Percentiles rank a stretch among this genome's conserved stretches.
phyloP scores from a whole-genome alignment of 2,797 vertebrate genomes.

The Heliangelus exortis region DNA sequence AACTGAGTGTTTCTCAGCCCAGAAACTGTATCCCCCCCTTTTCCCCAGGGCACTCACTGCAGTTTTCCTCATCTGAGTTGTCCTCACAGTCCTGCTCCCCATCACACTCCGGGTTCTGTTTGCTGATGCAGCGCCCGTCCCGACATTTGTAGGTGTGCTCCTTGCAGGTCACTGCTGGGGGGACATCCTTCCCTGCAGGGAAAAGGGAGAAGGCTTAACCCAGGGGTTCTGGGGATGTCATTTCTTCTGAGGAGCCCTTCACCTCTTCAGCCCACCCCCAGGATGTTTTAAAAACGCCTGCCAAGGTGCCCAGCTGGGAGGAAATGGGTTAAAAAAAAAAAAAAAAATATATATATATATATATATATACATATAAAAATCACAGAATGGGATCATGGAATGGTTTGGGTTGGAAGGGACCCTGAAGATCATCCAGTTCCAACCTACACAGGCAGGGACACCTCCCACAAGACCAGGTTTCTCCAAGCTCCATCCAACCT shows the following conservation, averaged over 20 bases:
- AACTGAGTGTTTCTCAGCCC: neutral
- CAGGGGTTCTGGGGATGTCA: rapidly evolving
- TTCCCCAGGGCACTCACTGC: conserved; percentile 77
- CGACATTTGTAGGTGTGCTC: conserved; percentile 82
- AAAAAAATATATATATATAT: no score
- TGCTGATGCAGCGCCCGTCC: conserved; percentile 83
- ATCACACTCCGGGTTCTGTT: conserved; percentile 90
- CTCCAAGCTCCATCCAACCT: no score
- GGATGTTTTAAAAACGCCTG: neutral
- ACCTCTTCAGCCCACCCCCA: neutral
- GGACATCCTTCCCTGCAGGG: neutral
- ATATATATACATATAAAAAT: no score
- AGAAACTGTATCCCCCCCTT: neutral
- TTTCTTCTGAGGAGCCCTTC: neutral
- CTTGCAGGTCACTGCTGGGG: conserved; percentile 62
- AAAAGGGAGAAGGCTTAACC: neutral
- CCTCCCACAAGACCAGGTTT: no score
- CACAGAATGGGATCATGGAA: no score
- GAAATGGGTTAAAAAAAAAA: neutral
- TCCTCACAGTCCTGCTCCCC: conserved; percentile 85
- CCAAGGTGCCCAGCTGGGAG: rapidly evolving
- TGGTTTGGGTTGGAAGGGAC: no score
- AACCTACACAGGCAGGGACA: no score
- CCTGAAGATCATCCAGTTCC: no score
- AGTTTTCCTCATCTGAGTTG: conserved; percentile 87